Percentiles rank a stretch among this genome's conserved stretches.
phyloP scores from a whole-genome alignment of 2,113 vertebrate species.

The Phrynocephalus versicolor region DNA sequence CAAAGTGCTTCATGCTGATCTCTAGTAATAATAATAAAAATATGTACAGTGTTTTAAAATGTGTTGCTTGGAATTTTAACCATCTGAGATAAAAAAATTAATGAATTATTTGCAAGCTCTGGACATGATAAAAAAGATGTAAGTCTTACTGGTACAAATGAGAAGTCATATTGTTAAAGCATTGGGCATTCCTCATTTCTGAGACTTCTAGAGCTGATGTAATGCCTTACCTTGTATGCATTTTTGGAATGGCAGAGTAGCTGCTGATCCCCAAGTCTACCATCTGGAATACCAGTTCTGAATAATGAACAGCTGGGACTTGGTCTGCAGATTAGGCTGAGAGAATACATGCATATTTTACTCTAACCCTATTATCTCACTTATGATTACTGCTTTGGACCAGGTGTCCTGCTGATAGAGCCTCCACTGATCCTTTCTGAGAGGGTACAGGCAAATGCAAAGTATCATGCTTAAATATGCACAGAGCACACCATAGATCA shows the following conservation, averaged over 20 bases:
- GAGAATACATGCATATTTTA: background rate
- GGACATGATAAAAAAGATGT: background rate
- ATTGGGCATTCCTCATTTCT: background rate
- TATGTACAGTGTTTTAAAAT: no score
- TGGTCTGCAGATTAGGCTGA: background rate
- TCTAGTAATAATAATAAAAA: no score
- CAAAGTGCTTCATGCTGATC: no score
- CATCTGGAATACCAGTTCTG: constrained; percentile 11
- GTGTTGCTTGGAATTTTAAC: no score
- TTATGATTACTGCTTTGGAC: background rate
- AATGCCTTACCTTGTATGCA: background rate
- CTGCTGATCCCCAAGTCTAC: background rate
- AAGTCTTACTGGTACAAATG: background rate
- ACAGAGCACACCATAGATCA: background rate
- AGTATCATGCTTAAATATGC: background rate
- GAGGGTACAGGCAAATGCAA: background rate
- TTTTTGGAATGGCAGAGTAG: background rate
- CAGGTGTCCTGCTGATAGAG: background rate
- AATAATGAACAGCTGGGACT: constrained; percentile 19
- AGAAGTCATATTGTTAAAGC: background rate
- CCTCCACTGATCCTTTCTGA: background rate
- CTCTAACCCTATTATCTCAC: background rate
- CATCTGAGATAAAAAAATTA: background rate
- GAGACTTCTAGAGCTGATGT: background rate
- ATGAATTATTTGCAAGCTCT: no score